A percentile compares a stretch with the other conserved stretches of the same genome.
Conservation (phyloP, 1,140 invertebrate species). For the Cotesia typhae region DNA sequence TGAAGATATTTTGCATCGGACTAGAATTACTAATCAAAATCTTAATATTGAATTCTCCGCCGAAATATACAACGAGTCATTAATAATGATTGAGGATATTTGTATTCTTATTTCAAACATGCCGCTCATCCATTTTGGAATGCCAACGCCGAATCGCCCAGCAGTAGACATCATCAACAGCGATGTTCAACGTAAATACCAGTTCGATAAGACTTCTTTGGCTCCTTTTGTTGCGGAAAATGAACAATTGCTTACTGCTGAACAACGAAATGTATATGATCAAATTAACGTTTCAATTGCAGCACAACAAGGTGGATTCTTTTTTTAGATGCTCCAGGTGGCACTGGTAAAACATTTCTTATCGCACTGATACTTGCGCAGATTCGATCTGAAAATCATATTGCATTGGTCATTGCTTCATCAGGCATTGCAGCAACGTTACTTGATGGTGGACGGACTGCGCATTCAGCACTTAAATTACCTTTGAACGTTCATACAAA, state of each 20-base stretch:
- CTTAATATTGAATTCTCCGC: conserved; percentile 21
- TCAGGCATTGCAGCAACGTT: conserved; percentile 46
- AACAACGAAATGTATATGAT: conserved; percentile 57
- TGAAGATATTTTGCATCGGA: background rate
- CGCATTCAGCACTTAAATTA: conserved; percentile 47
- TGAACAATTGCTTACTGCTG: conserved; percentile 47
- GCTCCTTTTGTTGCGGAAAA: conserved; percentile 49
- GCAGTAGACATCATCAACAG: conserved; percentile 49
- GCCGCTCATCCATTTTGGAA: conserved; percentile 47
- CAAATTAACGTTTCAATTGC: conserved; percentile 53
- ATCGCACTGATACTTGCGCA: conserved; percentile 56
- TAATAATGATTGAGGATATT: conserved; percentile 55
- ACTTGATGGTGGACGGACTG: conserved; percentile 43
- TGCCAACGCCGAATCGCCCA: conserved; percentile 54
- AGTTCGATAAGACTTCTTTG: conserved; percentile 48
- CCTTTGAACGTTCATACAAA: conserved; percentile 39
- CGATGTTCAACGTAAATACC: conserved; percentile 54
- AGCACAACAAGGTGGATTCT: conserved; percentile 51
- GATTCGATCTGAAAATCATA: conserved; percentile 51
- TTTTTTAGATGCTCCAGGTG: conserved; percentile 53
- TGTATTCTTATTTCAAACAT: conserved; percentile 45
- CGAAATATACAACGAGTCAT: conserved; percentile 58
- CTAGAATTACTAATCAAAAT: background rate
- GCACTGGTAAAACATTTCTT: conserved; percentile 51
- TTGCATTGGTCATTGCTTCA: conserved; percentile 44